Evolutionary conservation across 2,888 invertebrate species (phyloP).

Genomic region (Drosophila merina): DNA sequence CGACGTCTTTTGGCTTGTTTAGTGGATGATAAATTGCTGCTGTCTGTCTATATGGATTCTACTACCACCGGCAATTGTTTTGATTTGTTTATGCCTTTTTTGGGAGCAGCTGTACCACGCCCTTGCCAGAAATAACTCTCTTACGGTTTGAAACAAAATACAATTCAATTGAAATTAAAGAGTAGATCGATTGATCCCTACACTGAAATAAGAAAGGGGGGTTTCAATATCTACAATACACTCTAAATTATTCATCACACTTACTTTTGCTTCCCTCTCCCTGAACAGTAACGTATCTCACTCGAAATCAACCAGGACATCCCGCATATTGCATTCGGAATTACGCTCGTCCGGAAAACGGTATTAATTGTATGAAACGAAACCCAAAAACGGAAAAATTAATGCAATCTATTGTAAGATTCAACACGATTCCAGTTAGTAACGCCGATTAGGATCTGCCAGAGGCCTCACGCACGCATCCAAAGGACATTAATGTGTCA

Average conservation of each 20-base stretch:
- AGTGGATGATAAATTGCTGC: slow-evolving; percentile 70
- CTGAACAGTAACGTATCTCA: slow-evolving; percentile 60
- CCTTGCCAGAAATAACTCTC: slow-evolving; percentile 24
- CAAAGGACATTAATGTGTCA: slow-evolving; percentile 76
- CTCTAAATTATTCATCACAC: neutral
- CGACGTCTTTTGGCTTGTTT: slow-evolving; percentile 58
- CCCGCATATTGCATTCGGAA: slow-evolving; percentile 42
- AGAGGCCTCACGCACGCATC: slow-evolving; percentile 66
- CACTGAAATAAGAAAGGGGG: neutral
- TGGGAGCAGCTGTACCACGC: slow-evolving; percentile 60
- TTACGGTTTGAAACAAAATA: slow-evolving; percentile 28
- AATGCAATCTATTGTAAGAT: slow-evolving; percentile 69
- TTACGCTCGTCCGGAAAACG: slow-evolving; percentile 32
- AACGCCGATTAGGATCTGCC: slow-evolving; percentile 73
- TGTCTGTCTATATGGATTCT: slow-evolving; percentile 29
- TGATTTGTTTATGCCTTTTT: slow-evolving; percentile 68
- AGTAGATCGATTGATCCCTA: slow-evolving; percentile 1
- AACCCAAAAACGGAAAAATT: slow-evolving; percentile 52
- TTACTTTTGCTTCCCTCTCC: slow-evolving; percentile 56
- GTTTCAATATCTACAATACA: neutral
- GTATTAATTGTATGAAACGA: slow-evolving; percentile 63
- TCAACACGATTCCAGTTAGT: slow-evolving; percentile 77
- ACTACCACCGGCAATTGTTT: slow-evolving; percentile 57
- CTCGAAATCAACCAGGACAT: slow-evolving; percentile 60
- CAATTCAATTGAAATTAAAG: slow-evolving; percentile 28